Conservation (phyloP, 1,140 invertebrate genomes). For the Pseudomyrmex pallidus region DNA sequence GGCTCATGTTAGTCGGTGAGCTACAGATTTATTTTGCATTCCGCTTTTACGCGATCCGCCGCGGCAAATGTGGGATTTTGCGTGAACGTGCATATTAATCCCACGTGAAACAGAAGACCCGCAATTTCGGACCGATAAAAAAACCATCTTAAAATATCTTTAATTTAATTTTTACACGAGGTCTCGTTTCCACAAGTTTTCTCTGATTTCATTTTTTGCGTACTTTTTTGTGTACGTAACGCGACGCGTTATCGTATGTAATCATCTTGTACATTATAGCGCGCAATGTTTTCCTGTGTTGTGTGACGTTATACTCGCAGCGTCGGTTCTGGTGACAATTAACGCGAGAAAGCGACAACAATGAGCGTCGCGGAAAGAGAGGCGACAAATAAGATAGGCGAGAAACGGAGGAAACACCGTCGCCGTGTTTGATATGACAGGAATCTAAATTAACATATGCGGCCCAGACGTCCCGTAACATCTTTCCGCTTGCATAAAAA, state of each 20-base stretch:
- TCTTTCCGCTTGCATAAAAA: conserved; percentile 20
- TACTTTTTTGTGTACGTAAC: neutral
- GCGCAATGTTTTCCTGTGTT: neutral
- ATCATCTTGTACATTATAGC: neutral
- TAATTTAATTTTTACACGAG: too few species aligned
- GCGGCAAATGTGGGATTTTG: neutral
- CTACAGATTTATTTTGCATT: neutral
- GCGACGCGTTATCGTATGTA: neutral
- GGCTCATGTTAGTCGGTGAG: neutral
- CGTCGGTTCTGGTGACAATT: conserved; percentile 34
- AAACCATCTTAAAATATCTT: too few species aligned
- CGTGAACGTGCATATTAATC: neutral
- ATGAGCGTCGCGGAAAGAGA: conserved; percentile 58
- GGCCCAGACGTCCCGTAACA: neutral
- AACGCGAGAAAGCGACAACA: conserved; percentile 68
- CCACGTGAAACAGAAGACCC: neutral
- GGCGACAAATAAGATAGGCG: conserved; percentile 54
- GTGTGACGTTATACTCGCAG: neutral
- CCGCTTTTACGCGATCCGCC: neutral
- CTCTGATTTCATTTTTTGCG: neutral
- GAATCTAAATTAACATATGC: conserved; percentile 65
- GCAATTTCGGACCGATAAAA: too few species aligned
- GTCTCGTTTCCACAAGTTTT: too few species aligned
- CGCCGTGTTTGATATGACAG: conserved; percentile 6
- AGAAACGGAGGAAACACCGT: conserved; percentile 44